Base-by-base conservation (phyloP, 2,113 vertebrate species). In the Bagarius yarrelli region DNA sequence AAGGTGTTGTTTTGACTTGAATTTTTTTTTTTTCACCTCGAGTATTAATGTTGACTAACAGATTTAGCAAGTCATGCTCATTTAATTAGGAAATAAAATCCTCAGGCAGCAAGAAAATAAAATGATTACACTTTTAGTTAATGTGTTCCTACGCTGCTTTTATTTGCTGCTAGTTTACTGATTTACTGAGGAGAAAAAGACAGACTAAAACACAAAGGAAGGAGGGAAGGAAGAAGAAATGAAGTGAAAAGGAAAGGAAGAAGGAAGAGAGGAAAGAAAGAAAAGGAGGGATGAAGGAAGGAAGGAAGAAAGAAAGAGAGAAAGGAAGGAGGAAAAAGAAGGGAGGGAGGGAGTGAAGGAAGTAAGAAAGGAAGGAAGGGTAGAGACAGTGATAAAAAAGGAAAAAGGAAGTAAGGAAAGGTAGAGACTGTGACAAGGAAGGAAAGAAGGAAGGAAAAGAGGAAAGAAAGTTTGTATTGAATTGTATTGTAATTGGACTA, bases 11-110 rank as follows among this genome's bases (percentile, higher is more conserved):
- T 66, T 61, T 50, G 27, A 50, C 76, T 78, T 25, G 18, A n/a
- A 18, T 25, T 63, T 19, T 23, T 50, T 77, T 21, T 77, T 78
- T 27, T 53, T 57, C 53, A 34, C 27, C 27, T 53, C 61, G 11
- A 52, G 66, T 52, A 78, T 78, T 66, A 53, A 30, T 78, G 76
- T 4, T 78, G 25, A 78, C 44, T 66, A 53, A 72, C 70, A 78
- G 25, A 32, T 53, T 66, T 47, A 66, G 32, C 44, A 53, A 55
- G 61, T 66, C 14, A 34, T 36, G 25, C 19, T 66, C 47, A 21
- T 55, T 32, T 66, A 53, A 66, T 30, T 21, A 78, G n/a, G 59
- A 77, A 23, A 47, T 77, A 13, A 77, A 63, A 21, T 77, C 59
- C 30, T 25, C 27, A 34, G 50, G 47, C 25, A 55, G 52, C 5